Evolutionary conservation across 2,797 vertebrate genomes (phyloP).

Genomic region (Acrocephalus scirpaceus): DNA sequence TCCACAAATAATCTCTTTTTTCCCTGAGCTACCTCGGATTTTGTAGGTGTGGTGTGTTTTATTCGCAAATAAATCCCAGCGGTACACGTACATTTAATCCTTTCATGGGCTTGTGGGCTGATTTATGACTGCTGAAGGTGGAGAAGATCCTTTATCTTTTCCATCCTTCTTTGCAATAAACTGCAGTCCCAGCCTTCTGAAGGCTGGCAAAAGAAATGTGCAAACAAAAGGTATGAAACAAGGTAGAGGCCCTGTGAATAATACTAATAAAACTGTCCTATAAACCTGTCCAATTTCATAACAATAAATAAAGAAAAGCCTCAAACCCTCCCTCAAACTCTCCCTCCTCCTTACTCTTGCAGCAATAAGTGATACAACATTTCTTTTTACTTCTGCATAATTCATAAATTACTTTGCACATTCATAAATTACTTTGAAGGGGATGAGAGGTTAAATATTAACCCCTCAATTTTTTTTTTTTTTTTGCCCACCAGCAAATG

Average conservation of each 20-base stretch:
- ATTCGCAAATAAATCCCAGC: background rate
- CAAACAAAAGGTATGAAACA: background rate
- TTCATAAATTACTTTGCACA: background rate
- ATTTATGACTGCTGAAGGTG: background rate
- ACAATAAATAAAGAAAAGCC: background rate
- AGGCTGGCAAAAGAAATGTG: background rate
- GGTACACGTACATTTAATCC: background rate
- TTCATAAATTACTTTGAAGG: background rate
- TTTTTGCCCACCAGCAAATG: background rate
- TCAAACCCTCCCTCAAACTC: background rate
- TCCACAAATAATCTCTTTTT: background rate
- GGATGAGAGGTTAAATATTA: slow-evolving; percentile 33
- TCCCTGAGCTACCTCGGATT: background rate
- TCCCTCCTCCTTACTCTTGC: background rate
- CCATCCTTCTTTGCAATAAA: background rate
- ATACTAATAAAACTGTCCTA: background rate
- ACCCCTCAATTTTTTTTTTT: background rate
- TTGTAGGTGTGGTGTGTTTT: background rate
- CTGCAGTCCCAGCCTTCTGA: background rate
- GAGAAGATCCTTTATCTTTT: slow-evolving; percentile 18
- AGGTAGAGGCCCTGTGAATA: background rate
- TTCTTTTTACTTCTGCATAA: background rate
- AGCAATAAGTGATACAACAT: background rate
- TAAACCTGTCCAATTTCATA: background rate
- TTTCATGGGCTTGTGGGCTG: background rate